A percentile compares a stretch with the other conserved stretches of the same genome.
These are phyloP conservation scores for Aphelenchoides fujianensis DNA, from an alignment of 1,140 invertebrate genomes.

Conservation along the genomic window DNA sequence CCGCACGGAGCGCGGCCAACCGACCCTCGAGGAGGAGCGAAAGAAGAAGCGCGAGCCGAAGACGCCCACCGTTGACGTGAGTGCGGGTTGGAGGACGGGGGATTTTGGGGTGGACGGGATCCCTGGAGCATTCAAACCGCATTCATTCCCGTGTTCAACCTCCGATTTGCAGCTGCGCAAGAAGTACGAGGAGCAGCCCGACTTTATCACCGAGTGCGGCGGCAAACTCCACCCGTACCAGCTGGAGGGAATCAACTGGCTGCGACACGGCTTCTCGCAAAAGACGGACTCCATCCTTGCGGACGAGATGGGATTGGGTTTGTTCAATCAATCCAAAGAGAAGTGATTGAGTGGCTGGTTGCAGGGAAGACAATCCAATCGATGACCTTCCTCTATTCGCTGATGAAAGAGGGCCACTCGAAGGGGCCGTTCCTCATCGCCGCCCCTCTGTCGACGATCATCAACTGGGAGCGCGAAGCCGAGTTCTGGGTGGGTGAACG, in stretches of 20 bases:
- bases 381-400: constrained; percentile 92
- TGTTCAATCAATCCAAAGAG: too few species aligned
- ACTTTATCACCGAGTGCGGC: constrained; percentile 79
- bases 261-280: constrained; percentile 93
- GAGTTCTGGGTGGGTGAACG: constrained; percentile 82
- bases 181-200: constrained; percentile 88
- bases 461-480: constrained; percentile 99
- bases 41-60: constrained; percentile 63
- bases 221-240: constrained; percentile 96
- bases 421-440: constrained; percentile 91
- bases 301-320: constrained; percentile 91
- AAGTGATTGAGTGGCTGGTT: too few species aligned
- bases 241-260: constrained; percentile 81
- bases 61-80: constrained; percentile 61
- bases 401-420: constrained; percentile 97
- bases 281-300: constrained; percentile 96
- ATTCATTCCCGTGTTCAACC: neutral
- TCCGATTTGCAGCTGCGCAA: constrained; percentile 70
- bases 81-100: too few species aligned
- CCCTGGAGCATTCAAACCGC: too few species aligned
- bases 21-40: constrained; percentile 66
- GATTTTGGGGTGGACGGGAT: too few species aligned
- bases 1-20: constrained; percentile 73
- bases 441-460: constrained; percentile 94
- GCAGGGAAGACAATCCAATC: constrained; percentile 94